phyloP scores from a whole-genome alignment of 2,797 vertebrate genomes.

The Acipenser oxyrinchus region DNA sequence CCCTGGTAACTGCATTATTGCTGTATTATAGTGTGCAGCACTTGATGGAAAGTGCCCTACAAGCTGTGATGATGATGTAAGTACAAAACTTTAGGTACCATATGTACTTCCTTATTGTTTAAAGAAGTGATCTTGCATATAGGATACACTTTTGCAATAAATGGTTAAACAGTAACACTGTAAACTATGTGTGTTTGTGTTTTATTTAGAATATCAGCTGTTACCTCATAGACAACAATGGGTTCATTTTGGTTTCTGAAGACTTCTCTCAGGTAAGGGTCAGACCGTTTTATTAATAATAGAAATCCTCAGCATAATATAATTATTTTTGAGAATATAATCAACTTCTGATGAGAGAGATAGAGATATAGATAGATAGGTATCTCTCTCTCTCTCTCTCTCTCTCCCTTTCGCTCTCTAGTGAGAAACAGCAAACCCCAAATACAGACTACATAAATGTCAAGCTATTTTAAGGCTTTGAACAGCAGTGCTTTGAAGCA shows the following conservation, averaged over 20 bases:
- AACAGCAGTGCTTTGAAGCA: neutral
- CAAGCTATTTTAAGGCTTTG: constrained; percentile 2
- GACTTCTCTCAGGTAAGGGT: constrained; percentile 74
- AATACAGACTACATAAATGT: neutral
- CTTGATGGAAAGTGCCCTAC: constrained; percentile 90
- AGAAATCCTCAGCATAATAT: neutral
- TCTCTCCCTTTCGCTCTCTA: neutral
- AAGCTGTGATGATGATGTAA: constrained; percentile 92
- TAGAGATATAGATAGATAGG: neutral
- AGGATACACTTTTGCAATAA: too few relatives aligned
- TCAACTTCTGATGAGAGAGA: too few relatives aligned
- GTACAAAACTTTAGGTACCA: constrained; percentile 21
- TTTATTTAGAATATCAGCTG: constrained; percentile 80
- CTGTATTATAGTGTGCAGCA: constrained; percentile 72
- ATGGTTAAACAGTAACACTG: too few relatives aligned
- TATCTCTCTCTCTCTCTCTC: too few relatives aligned
- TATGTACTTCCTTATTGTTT: too few relatives aligned
- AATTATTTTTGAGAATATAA: neutral
- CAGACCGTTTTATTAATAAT: neutral
- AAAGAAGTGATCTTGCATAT: too few relatives aligned
- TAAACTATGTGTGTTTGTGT: too few relatives aligned
- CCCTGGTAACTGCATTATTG: neutral
- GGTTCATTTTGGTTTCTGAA: constrained; percentile 94
- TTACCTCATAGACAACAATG: constrained; percentile 97
- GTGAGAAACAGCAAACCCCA: neutral